These are phyloP conservation scores for Lepus oiostolus DNA, from an alignment of 2,797 vertebrate genomes.

Conservation along the genomic window DNA sequence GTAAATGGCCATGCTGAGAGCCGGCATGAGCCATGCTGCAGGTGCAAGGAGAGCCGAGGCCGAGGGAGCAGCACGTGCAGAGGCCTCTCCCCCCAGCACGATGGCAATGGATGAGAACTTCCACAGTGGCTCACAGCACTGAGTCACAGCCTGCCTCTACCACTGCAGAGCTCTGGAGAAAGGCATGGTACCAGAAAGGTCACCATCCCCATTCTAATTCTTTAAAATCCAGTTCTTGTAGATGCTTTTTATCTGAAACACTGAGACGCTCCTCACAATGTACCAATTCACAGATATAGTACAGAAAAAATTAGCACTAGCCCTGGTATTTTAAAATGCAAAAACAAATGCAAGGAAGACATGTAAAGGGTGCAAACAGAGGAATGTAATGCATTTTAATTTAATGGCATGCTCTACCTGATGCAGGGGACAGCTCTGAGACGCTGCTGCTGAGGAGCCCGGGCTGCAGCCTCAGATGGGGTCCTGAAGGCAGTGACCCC, in stretches of 20 bases:
- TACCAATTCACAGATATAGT: not conserved
- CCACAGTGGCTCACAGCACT: not conserved
- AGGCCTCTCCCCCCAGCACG: not conserved
- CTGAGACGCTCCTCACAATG: not conserved
- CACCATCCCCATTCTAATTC: not conserved
- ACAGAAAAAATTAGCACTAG: constrained; percentile 21
- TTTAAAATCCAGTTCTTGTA: constrained; percentile 56
- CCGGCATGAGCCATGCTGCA: not conserved
- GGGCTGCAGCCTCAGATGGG: too few relatives aligned
- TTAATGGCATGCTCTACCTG: not conserved
- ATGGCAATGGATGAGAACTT: not conserved
- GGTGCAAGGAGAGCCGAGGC: not conserved
- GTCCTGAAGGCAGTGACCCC: not conserved
- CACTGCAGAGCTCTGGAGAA: not conserved
- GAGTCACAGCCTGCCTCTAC: not conserved
- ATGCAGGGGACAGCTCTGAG: not conserved
- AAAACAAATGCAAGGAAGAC: not conserved
- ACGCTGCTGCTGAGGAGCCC: not conserved
- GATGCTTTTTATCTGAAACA: not conserved
- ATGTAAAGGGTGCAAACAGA: not conserved
- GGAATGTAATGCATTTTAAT: not conserved
- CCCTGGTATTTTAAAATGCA: not conserved
- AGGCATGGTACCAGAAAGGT: not conserved
- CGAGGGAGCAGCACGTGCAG: not conserved
- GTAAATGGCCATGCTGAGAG: not conserved